A percentile compares a stretch with the other conserved stretches of the same genome.
phyloP scores from a whole-genome alignment of 1,140 invertebrate species.

The Papilio dardanus region DNA sequence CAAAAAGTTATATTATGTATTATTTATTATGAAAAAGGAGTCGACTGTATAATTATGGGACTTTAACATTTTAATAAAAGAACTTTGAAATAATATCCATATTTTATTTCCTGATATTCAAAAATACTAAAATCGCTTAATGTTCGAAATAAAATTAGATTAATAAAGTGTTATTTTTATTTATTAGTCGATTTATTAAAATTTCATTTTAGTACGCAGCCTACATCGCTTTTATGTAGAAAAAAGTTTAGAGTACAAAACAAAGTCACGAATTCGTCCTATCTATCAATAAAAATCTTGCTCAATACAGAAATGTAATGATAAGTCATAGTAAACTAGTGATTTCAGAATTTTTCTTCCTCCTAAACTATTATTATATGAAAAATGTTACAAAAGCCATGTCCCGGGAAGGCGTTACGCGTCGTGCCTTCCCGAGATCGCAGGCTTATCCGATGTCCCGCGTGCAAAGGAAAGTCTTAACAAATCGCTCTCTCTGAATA shows the following conservation, averaged over 20 bases:
- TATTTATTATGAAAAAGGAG: constrained; percentile 5
- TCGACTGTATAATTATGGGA: background rate
- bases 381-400: background rate
- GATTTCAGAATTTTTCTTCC: background rate
- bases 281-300: too few relatives aligned
- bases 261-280: too few relatives aligned
- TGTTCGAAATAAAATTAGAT: too few relatives aligned
- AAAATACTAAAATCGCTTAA: too few relatives aligned
- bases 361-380: background rate
- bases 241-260: too few relatives aligned
- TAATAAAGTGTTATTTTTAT: too few relatives aligned
- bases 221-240: too few relatives aligned
- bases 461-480: constrained; percentile 5
- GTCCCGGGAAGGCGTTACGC: constrained; percentile 5
- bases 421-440: background rate
- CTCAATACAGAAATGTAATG: too few relatives aligned
- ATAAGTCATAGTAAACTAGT: background rate
- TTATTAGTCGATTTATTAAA: too few relatives aligned
- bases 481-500: background rate
- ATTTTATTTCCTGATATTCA: too few relatives aligned
- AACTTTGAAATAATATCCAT: too few relatives aligned
- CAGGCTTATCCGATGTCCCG: background rate
- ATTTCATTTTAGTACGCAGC: too few relatives aligned
- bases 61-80: background rate
- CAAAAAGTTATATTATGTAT: background rate